Conservation (phyloP, 2,888 invertebrate genomes). For the Paralinhomoeus sp. region DNA sequence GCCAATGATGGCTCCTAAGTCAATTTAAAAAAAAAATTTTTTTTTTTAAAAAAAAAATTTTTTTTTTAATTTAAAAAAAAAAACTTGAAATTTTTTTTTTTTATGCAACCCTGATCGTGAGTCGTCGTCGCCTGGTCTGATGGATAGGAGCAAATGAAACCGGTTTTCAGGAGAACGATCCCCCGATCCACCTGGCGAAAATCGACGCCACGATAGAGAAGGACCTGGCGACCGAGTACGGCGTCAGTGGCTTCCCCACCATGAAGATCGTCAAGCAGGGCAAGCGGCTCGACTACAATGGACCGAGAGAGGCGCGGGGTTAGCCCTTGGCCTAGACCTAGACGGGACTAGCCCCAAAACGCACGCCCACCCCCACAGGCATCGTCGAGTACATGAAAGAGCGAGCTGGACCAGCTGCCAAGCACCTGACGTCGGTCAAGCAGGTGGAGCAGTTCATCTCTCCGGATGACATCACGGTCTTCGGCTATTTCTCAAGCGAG, state of each 20-base stretch:
- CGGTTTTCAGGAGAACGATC: not conserved
- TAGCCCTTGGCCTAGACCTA: not conserved
- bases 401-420: slow-evolving; percentile 29
- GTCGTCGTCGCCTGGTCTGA: no score
- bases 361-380: slow-evolving; percentile 17
- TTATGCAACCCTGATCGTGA: no score
- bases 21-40: no score
- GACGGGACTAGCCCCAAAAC: not conserved
- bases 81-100: no score
- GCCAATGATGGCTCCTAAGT: no score
- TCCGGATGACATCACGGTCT: slow-evolving; percentile 30
- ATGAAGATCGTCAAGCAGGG: slow-evolving; percentile 33
- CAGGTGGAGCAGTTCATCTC: slow-evolving; percentile 25
- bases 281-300: slow-evolving; percentile 32
- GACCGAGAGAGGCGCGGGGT: slow-evolving; percentile 26
- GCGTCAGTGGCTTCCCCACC: slow-evolving; percentile 35
- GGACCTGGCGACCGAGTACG: slow-evolving; percentile 31
- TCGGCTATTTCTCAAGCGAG: slow-evolving; percentile 34
- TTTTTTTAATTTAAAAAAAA: no score
- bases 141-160: not conserved
- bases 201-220: slow-evolving; percentile 34
- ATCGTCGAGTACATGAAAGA: slow-evolving; percentile 35
- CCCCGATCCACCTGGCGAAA: slow-evolving; percentile 31
- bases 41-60: no score
- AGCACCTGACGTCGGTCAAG: slow-evolving; percentile 21